phyloP scores from a whole-genome alignment of 2,113 vertebrate species.

The Neolamprologus sp. region DNA sequence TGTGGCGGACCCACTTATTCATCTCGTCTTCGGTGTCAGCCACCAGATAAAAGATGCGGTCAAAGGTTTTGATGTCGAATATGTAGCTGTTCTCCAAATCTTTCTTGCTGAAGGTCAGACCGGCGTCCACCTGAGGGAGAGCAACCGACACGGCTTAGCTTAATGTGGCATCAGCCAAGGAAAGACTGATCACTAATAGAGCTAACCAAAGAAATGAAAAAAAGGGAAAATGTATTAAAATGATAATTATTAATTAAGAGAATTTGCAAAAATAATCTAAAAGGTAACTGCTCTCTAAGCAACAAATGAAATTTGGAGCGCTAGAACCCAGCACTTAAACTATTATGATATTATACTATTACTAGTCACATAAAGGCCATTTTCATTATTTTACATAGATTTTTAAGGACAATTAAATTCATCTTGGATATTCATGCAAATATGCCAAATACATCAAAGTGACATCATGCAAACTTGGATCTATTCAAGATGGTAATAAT shows the following conservation, averaged over 20 bases:
- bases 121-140: constrained; percentile 82
- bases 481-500: neutral
- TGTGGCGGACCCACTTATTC: constrained; percentile 99
- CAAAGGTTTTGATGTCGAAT: constrained; percentile 98
- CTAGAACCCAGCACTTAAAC: neutral
- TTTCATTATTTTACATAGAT: neutral
- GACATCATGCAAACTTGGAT: neutral
- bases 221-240: neutral
- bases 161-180: neutral
- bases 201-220: neutral
- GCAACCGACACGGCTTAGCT: neutral
- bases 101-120: constrained; percentile 95
- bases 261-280: neutral
- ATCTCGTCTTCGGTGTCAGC: constrained; percentile 98
- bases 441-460: neutral
- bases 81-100: constrained; percentile 99
- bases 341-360: neutral
- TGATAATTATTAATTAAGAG: neutral
- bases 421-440: neutral
- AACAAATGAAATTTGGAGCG: neutral
- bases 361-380: neutral
- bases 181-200: neutral
- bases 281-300: neutral
- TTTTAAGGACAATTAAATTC: neutral
- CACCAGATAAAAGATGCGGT: constrained; percentile 96